Evolutionary conservation across 35 echinoderm and acorn worm species (phyloP).

Genomic region (Lytechinus pictus): DNA sequence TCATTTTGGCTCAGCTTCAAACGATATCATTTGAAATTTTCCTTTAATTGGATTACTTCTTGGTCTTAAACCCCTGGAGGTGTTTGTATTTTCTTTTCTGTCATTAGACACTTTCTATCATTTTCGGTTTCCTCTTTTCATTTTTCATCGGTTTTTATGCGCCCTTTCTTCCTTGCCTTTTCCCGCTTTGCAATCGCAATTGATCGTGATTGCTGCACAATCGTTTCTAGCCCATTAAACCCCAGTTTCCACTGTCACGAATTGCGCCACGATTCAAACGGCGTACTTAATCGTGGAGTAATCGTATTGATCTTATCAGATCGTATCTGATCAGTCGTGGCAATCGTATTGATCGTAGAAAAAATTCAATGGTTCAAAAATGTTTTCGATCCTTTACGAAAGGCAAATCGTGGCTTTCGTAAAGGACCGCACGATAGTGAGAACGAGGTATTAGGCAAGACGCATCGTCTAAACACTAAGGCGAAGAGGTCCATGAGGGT

Average conservation of each 20-base stretch:
- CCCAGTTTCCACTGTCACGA: no score
- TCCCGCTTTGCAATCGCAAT: background rate
- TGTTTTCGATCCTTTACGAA: no score
- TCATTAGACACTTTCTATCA: background rate
- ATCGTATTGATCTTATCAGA: no score
- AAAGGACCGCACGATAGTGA: no score
- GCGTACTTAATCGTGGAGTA: no score
- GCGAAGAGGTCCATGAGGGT: no score
- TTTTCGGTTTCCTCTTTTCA: background rate
- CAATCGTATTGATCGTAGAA: no score
- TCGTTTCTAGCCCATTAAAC: background rate
- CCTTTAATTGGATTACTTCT: constrained; percentile 49
- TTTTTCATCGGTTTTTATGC: background rate
- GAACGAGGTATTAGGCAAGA: background rate
- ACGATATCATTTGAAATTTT: constrained; percentile 39
- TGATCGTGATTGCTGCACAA: background rate
- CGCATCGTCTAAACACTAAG: background rate
- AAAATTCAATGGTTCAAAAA: no score
- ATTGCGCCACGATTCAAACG: no score
- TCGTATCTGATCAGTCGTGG: no score
- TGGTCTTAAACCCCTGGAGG: background rate
- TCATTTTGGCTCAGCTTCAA: constrained; percentile 47
- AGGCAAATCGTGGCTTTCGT: no score
- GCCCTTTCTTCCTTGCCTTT: constrained; percentile 4
- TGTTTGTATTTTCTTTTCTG: constrained; percentile 24